Evolutionary conservation across 2,113 vertebrate species (phyloP).

Genomic region (Gasterosteus aculeatus): DNA sequence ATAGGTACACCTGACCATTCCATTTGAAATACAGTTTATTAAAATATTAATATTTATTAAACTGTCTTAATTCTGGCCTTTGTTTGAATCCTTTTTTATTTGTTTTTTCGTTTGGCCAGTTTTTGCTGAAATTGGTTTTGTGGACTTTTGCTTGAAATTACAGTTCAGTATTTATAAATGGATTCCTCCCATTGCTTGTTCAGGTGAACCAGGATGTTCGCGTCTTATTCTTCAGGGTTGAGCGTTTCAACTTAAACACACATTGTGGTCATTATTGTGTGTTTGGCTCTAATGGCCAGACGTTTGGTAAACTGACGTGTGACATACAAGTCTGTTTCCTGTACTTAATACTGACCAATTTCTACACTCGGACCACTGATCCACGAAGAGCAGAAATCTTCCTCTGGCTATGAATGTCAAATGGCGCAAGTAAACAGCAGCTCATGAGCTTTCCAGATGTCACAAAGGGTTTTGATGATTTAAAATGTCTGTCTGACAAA

Average conservation of each 20-base stretch:
- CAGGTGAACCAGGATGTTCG: slow-evolving; percentile 23
- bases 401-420: slow-evolving; percentile 28
- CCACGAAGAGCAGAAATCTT: slow-evolving; percentile 11
- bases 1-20: background rate
- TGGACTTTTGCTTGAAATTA: slow-evolving; percentile 14
- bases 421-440: slow-evolving; percentile 7
- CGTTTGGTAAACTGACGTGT: slow-evolving; percentile 49
- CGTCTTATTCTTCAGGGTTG: slow-evolving; percentile 13
- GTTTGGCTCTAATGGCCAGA: background rate
- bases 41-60: background rate
- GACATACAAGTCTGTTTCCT: slow-evolving; percentile 43
- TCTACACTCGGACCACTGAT: background rate
- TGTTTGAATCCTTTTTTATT: background rate
- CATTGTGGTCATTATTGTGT: slow-evolving; percentile 26
- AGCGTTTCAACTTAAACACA: slow-evolving; percentile 20
- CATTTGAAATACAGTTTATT: background rate
- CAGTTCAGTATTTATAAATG: background rate
- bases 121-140: slow-evolving; percentile 6
- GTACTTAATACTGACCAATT: slow-evolving; percentile 34
- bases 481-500: background rate
- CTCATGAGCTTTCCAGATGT: background rate
- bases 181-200: slow-evolving; percentile 12
- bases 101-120: background rate
- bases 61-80: background rate
- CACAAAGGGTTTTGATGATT: background rate